phyloP scores from a whole-genome alignment of 1,140 invertebrate species.

The Leptoteleia sp. region DNA sequence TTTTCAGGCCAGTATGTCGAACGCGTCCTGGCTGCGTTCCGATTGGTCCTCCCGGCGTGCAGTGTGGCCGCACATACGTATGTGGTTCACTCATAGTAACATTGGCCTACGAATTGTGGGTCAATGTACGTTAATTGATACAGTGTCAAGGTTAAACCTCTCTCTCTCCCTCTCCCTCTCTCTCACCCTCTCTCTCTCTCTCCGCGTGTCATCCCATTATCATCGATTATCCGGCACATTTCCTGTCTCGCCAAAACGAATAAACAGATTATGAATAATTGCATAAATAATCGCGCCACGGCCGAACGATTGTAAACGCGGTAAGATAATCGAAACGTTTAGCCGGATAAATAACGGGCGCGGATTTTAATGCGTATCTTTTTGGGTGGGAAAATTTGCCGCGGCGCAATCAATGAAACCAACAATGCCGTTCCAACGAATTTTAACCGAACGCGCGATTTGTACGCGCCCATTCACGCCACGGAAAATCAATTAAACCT shows the following conservation, averaged over 20 bases:
- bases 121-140: conserved; percentile 80
- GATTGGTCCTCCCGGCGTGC: conserved; percentile 72
- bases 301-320: conserved; percentile 61
- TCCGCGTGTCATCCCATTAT: conserved; percentile 80
- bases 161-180: too few species aligned
- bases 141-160: conserved; percentile 81
- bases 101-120: conserved; percentile 75
- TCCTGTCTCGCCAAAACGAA: conserved; percentile 69
- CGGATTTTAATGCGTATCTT: conserved; percentile 56
- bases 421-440: conserved; percentile 50
- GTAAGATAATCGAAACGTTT: conserved; percentile 65
- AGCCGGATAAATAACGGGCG: conserved; percentile 56
- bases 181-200: too few species aligned
- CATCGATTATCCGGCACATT: conserved; percentile 79
- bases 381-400: conserved; percentile 52
- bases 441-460: conserved; percentile 38
- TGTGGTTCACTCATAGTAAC: conserved; percentile 74
- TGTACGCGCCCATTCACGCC: conserved; percentile 48
- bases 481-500: conserved; percentile 58
- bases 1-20: conserved; percentile 70
- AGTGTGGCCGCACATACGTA: conserved; percentile 69
- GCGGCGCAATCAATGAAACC: conserved; percentile 43
- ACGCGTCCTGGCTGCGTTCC: conserved; percentile 67
- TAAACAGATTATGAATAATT: conserved; percentile 68
- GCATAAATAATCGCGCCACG: conserved; percentile 59